Evolutionary conservation across 1,140 invertebrate species (phyloP).

Genomic region (Goniozus legneri): DNA sequence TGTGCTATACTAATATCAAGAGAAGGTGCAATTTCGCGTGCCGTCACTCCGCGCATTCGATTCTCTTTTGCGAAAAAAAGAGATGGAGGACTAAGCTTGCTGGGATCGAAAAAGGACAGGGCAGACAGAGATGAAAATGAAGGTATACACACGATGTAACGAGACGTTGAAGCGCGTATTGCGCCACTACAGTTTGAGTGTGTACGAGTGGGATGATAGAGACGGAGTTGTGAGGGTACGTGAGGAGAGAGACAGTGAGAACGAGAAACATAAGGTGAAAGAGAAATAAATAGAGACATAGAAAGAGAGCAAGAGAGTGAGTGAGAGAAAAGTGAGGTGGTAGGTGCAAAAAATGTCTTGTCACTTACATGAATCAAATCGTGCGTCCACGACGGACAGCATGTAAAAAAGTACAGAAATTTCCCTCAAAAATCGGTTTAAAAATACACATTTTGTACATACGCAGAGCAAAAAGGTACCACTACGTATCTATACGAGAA

Average conservation of each 20-base stretch:
- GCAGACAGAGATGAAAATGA: conserved; percentile 18
- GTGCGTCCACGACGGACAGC: conserved; percentile 50
- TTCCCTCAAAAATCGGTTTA: conserved; percentile 46
- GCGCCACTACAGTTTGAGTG: conserved; percentile 21
- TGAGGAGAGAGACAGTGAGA: conserved; percentile 11
- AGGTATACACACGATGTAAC: conserved; percentile 23
- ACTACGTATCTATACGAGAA: too few relatives aligned
- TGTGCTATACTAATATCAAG: conserved; percentile 26
- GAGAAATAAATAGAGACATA: conserved; percentile 17
- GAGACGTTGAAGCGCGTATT: conserved; percentile 30
- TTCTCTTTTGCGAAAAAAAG: conserved; percentile 18
- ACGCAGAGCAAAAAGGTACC: too few relatives aligned
- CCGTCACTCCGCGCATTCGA: conserved; percentile 17
- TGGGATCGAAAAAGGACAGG: conserved; percentile 2
- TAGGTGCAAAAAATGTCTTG: conserved; percentile 52
- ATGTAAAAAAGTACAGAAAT: conserved; percentile 51
- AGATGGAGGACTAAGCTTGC: neutral
- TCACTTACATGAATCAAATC: conserved; percentile 53
- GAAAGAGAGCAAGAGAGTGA: conserved; percentile 31
- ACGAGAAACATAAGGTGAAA: conserved; percentile 17
- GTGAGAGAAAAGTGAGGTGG: conserved; percentile 27
- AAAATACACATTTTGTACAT: conserved; percentile 3
- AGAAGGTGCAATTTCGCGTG: conserved; percentile 32
- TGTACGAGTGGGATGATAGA: too few relatives aligned
- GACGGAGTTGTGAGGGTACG: neutral